Evolutionary conservation across 2,113 vertebrate species (phyloP).

Genomic region (Nesogale talazaci): DNA sequence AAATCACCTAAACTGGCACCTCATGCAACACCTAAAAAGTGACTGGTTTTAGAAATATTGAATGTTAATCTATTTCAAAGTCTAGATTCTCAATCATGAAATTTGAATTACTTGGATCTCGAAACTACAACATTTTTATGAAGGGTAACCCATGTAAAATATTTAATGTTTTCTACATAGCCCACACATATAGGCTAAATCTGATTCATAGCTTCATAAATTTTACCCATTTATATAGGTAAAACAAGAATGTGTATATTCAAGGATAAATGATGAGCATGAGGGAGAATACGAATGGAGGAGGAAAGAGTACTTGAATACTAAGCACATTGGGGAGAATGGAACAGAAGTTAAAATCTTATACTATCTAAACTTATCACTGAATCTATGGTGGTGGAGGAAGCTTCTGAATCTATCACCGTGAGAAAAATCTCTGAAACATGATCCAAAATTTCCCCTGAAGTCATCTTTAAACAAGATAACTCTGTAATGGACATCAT

Average conservation of each 20-base stretch:
- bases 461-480: not conserved
- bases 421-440: not conserved
- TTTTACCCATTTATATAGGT: not conserved
- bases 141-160: not conserved
- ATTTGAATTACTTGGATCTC: not conserved
- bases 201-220: not conserved
- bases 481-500: no score
- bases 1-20: no score
- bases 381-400: not conserved
- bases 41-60: not conserved
- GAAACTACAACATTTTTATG: constrained; percentile 13
- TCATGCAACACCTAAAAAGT: not conserved
- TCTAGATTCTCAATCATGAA: not conserved
- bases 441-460: not conserved
- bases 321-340: not conserved
- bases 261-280: not conserved
- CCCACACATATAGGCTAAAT: not conserved
- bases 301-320: not conserved
- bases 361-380: not conserved
- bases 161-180: not conserved
- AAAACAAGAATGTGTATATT: not conserved
- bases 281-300: not conserved
- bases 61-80: not conserved
- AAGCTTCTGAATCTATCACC: not conserved
- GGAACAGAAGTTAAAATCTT: not conserved